These are phyloP conservation scores for Sturnira hondurensis DNA, from an alignment of 2,113 vertebrate genomes.

Conservation along the genomic window DNA sequence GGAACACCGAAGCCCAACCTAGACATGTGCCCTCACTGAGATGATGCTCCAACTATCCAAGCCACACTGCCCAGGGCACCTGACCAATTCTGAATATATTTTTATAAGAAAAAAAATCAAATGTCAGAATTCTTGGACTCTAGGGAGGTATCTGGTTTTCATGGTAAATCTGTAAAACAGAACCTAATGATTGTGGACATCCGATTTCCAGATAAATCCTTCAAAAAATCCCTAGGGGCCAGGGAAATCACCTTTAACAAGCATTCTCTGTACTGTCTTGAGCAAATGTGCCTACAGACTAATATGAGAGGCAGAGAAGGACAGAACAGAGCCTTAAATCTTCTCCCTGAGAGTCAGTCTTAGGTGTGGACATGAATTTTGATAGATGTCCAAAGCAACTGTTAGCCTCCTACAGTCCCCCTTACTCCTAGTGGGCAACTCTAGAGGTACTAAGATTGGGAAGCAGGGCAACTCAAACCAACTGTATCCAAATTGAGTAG, in stretches of 20 bases:
- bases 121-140: neutral
- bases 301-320: neutral
- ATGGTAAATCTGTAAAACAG: constrained; percentile 12
- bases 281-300: neutral
- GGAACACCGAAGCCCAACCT: no score
- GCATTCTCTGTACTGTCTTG: neutral
- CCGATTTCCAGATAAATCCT: neutral
- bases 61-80: no score
- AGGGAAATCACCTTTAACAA: neutral
- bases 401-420: neutral
- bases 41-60: no score
- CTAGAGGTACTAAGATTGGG: neutral
- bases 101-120: neutral
- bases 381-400: neutral
- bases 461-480: neutral
- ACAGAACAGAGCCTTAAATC: neutral
- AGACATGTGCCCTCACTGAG: no score
- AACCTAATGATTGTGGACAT: neutral
- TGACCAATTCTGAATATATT: neutral
- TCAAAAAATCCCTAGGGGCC: neutral
- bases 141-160: neutral
- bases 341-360: neutral
- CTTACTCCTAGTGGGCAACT: neutral
- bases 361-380: neutral
- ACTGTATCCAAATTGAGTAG: neutral